A percentile compares a stretch with the other conserved stretches of the same genome.
Evolutionary conservation across 1,140 invertebrate genomes (phyloP).

Genomic region (Pollicipes pollicipes): DNA sequence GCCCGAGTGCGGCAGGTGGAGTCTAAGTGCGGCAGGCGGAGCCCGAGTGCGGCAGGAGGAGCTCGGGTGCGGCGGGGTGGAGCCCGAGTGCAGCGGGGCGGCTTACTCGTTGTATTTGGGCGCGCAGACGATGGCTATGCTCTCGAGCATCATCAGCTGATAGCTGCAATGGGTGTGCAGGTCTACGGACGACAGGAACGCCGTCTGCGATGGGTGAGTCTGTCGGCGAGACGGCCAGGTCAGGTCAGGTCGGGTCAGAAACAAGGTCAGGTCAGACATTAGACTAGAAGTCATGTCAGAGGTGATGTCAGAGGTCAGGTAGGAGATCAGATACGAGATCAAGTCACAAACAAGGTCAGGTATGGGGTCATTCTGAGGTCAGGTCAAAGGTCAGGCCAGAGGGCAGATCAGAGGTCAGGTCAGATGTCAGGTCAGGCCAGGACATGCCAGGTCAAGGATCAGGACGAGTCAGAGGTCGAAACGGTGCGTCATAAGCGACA

Average conservation of each 20-base stretch:
- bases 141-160: slow-evolving; percentile 91
- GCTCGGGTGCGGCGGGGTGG: no score
- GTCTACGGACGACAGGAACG: slow-evolving; percentile 89
- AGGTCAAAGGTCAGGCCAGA: neutral
- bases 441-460: no score
- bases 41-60: neutral
- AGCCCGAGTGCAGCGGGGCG: neutral
- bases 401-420: neutral
- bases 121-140: slow-evolving; percentile 87
- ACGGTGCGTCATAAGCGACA: no score
- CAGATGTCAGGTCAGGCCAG: no score
- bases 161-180: slow-evolving; percentile 94
- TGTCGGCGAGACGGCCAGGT: slow-evolving; percentile 25
- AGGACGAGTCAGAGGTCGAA: no score
- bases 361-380: neutral
- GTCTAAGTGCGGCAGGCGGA: neutral
- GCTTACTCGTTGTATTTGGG: slow-evolving; percentile 64
- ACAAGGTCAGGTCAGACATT: neutral
- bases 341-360: neutral
- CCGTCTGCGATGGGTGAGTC: slow-evolving; percentile 92
- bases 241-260: no score
- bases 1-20: no score
- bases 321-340: no score
- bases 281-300: no score
- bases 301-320: no score